Evolutionary conservation across 2,797 vertebrate genomes (phyloP), one percentile per base, ranked within the genome.

Genomic region (Miichthys miiuy): DNA sequence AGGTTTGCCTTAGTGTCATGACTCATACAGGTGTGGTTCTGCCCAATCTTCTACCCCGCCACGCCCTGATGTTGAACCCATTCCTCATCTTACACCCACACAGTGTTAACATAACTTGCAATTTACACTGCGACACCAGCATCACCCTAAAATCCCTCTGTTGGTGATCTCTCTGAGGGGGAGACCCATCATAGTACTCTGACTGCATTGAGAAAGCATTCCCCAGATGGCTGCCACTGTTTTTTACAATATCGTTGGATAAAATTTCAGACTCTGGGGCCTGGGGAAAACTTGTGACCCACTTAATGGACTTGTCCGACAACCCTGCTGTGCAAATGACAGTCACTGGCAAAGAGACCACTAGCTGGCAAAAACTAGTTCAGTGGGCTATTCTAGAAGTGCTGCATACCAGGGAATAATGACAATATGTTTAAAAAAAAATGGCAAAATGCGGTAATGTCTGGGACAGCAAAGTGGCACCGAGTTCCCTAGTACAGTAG

Each of bases 131-230:
- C 13, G 47, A 81, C 75, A 72, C 51, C 51, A 87, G 51, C 68
- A 63, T 55, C 48, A 57, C 66, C 71, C 62, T 52, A 38, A 83
- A 76, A 50, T 61, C 58, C 30, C 63, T 38, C 34, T 25, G 52
- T 5, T 21, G 50, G 58, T 63, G 56, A 56, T 52, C 50, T 63
- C 78, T 52, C 79, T 20, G 54, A 72, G 58, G 73, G 75, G 69
- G 77, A 77, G 47, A 81, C 38, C 64, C 67, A 51, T 78, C 71
- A 46, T 34, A 34, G 47, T 48, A 70, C 47, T 79, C 23, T 6
- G 20, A 64, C 75, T 82, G 77, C 73, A 82, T 76, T 57, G 66
- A 48, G 81, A 87, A 69, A 73, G 72, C 91, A 94, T 94, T 93
- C 85, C 85, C 90, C 79, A 89, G 78, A 93, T 93, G 84, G 47